Evolutionary conservation across 2,797 vertebrate species (phyloP), one percentile per base, ranked within the genome.

Genomic region (Borostomias antarcticus): DNA sequence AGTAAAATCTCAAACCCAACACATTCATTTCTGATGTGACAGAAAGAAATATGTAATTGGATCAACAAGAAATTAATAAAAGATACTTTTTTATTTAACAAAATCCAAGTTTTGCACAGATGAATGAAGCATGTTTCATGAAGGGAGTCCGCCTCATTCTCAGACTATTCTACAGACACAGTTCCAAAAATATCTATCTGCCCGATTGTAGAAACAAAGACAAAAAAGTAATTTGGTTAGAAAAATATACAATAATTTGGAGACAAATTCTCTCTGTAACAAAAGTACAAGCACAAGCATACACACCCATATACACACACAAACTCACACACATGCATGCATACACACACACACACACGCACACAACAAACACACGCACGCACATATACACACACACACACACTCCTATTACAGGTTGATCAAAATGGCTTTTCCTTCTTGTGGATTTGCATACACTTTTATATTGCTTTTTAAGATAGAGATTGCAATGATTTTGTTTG

Each of bases 301-400:
- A 25, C 29, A 37, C 51, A 57, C 30, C 37, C 29, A 43, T 21
- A 21, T 13, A 40, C 26, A 47, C 30, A 52, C 25, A 29, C 30
- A 73, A 79, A 64, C 57, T 76, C 70, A 76, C 70, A 54, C 73
- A 50, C 54, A 69, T 48, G 13, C 67, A 76, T 69, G 79, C 58
- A 67, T 79, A 73, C 68, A 81, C 66, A 72, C 28, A 73, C 70
- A 75, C 69, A 68, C 30, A 59, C 52, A 61, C 63, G 48, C 63
- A 47, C 47, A 2, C 60, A 50, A n/a, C 67, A 76, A 69, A 79
- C 58, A 67, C 78, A 73, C 68, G 80, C 66, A 72, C 28, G 72
- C 70, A 75, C 69, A 68, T 33, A 59, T 48, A 61, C 63, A 48
- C 63, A 47, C 47, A 2, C 60, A 50, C 45, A 62, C 60, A 62